These are phyloP conservation scores for Anguilla obscura DNA, from an alignment of 2,797 vertebrate genomes.

Conservation along the genomic window DNA sequence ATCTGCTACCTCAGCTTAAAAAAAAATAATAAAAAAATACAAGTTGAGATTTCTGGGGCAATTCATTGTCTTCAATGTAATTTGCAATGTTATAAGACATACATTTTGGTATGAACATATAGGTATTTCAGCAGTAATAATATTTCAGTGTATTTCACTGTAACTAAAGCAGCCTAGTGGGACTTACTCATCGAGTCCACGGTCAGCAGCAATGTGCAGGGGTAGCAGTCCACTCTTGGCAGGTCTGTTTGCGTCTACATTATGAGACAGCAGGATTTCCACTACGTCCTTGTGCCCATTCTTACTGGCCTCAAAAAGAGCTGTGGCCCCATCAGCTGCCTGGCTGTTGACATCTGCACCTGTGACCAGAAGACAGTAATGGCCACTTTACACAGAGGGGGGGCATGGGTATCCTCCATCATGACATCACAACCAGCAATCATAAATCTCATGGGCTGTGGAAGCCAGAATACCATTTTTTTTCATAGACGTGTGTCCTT, in stretches of 20 bases:
- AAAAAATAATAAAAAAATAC: not conserved
- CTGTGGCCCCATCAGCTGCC: conserved; percentile 80
- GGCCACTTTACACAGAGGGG: conserved; percentile 44
- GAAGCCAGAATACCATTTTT: not conserved
- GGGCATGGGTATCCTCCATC: conserved; percentile 68
- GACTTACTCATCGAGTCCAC: conserved; percentile 87
- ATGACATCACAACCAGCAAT: not conserved
- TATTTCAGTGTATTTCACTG: not conserved
- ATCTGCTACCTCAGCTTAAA: not conserved
- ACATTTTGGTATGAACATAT: no score
- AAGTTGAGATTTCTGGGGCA: not conserved
- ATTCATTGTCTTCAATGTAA: not conserved
- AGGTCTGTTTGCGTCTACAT: conserved; percentile 88
- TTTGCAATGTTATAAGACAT: no score
- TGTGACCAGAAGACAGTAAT: conserved; percentile 70
- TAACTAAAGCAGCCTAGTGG: not conserved
- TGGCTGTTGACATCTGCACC: conserved; percentile 80
- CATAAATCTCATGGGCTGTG: not conserved
- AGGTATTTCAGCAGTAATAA: not conserved
- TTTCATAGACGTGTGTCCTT: not conserved
- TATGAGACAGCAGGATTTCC: conserved; percentile 79
- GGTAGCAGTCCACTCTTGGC: conserved; percentile 84
- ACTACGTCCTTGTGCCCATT: conserved; percentile 78
- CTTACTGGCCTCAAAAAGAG: conserved; percentile 87
- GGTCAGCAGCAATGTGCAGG: conserved; percentile 85